phyloP scores from a whole-genome alignment of 2,797 vertebrate genomes.

The Anas bernieri region DNA sequence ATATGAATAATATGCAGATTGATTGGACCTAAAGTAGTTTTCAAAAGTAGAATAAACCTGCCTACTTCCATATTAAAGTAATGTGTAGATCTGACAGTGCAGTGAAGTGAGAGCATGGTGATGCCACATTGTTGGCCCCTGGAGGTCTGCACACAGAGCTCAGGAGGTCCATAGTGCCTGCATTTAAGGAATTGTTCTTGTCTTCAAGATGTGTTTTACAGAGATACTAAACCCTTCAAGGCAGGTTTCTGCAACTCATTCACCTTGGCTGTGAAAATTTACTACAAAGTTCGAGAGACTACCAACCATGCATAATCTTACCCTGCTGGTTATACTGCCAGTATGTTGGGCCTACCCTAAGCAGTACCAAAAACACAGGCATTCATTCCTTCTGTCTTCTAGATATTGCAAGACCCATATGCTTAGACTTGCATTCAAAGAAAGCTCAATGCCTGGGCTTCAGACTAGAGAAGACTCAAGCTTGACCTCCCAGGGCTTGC shows the following conservation, averaged over 20 bases:
- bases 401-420: neutral
- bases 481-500: neutral
- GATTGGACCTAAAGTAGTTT: neutral
- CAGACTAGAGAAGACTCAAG: neutral
- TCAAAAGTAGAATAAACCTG: neutral
- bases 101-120: neutral
- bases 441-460: accelerated
- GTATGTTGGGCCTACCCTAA: neutral
- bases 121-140: neutral
- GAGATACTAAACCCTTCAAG: neutral
- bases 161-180: neutral
- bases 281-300: neutral
- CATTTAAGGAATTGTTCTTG: neutral
- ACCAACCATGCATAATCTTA: accelerated
- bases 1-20: neutral
- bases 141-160: neutral
- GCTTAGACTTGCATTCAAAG: neutral
- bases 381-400: neutral
- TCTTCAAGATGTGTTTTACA: neutral
- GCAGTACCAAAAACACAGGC: neutral
- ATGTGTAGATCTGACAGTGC: neutral
- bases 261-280: neutral
- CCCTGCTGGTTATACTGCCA: neutral
- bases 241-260: neutral
- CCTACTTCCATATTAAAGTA: neutral